phyloP scores from a whole-genome alignment of 2,888 invertebrate species.

The Drosophila cracens region DNA sequence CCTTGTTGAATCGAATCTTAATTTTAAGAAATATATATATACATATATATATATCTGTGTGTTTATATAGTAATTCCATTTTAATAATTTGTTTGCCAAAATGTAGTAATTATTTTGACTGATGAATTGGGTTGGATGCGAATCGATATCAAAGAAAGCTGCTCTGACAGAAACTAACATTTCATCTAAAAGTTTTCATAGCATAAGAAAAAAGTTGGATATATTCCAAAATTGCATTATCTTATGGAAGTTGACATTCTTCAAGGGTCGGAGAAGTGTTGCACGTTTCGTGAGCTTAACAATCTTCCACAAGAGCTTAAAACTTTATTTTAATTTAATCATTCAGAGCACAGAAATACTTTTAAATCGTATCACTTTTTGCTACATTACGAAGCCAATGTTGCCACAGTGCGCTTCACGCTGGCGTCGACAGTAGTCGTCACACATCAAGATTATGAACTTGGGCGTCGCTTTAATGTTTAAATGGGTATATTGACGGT shows the following conservation, averaged over 20 bases:
- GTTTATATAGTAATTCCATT: background rate
- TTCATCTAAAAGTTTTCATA: too few species aligned
- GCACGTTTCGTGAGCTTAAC: background rate
- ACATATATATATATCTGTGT: background rate
- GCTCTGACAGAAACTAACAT: background rate
- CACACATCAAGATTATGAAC: slow-evolving; percentile 57
- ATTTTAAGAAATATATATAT: background rate
- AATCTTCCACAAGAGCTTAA: background rate
- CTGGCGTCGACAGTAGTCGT: slow-evolving; percentile 23
- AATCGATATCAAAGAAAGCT: background rate
- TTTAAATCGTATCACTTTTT: background rate
- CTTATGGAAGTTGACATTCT: background rate
- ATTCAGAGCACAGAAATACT: background rate
- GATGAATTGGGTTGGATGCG: background rate
- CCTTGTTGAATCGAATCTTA: background rate
- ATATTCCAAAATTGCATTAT: background rate
- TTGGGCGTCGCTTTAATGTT: slow-evolving; percentile 56
- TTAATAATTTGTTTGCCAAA: background rate
- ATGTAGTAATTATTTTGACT: background rate
- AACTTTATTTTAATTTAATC: too few species aligned
- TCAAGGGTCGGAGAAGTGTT: background rate
- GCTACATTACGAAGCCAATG: background rate
- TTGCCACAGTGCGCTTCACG: slow-evolving; percentile 40
- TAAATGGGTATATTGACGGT: slow-evolving; percentile 55
- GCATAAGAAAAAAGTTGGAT: too few species aligned